Percentiles rank a stretch among this genome's conserved stretches.
Conservation (phyloP, 2,113 vertebrate genomes). For the Rhabdornis inornatus region DNA sequence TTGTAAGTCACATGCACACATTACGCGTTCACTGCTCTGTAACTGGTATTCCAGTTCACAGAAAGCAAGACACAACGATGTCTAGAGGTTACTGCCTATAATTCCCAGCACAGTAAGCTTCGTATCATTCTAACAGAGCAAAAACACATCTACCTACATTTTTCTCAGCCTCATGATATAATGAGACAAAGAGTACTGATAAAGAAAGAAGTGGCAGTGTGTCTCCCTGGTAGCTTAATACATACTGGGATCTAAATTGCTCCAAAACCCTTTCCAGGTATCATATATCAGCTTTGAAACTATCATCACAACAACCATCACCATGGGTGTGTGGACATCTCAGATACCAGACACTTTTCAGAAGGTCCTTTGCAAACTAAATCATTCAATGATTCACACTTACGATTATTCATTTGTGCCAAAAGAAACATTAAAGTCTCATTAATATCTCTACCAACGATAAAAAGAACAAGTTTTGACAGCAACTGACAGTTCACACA, state of each 20-base stretch:
- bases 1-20: not conserved
- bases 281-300: not conserved
- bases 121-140: not conserved
- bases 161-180: not conserved
- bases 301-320: not conserved
- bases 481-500: not conserved
- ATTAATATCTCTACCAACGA: not conserved
- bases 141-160: not conserved
- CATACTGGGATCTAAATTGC: not conserved
- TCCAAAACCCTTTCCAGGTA: not conserved
- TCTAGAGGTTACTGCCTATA: not conserved
- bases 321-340: not conserved
- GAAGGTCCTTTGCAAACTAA: not conserved
- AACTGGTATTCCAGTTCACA: not conserved
- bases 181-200: rapidly evolving
- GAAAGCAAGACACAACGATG: not conserved
- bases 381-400: not conserved
- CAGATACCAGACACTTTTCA: not conserved
- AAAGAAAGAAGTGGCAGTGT: not conserved
- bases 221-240: not conserved
- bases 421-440: not conserved
- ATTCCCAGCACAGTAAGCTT: rapidly evolving
- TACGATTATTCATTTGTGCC: not conserved
- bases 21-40: not conserved
- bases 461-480: not conserved